A percentile compares a stretch with the other conserved stretches of the same genome.
Conservation (phyloP, 1,140 invertebrate species). For the Drosophila funebris region DNA sequence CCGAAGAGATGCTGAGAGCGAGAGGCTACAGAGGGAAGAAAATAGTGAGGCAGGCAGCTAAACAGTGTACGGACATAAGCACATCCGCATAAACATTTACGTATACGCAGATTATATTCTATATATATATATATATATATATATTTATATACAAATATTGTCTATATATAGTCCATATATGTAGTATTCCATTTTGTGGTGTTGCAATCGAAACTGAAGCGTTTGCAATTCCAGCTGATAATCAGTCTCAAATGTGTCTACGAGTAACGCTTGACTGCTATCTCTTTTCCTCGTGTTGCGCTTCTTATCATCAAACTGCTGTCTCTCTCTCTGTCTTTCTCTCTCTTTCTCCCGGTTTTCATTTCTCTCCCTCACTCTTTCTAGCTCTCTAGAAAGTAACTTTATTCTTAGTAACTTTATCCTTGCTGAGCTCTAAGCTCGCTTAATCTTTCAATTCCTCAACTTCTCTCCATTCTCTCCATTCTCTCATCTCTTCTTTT, state of each 20-base stretch:
- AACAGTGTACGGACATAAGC: not conserved
- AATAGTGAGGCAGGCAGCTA: not conserved
- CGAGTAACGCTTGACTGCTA: not conserved
- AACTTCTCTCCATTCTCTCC: no score
- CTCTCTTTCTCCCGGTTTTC: not conserved
- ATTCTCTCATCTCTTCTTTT: no score
- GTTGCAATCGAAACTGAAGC: conserved; percentile 1
- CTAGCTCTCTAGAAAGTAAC: not conserved
- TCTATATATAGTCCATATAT: not conserved
- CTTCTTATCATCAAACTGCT: no score
- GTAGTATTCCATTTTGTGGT: not conserved
- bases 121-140: not conserved
- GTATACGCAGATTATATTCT: not conserved
- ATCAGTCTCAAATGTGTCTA: not conserved
- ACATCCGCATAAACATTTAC: conserved; percentile 15
- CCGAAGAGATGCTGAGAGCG: no score
- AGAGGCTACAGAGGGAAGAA: no score
- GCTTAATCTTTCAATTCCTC: no score
- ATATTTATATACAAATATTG: not conserved
- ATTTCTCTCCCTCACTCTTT: not conserved
- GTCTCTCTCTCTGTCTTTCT: not conserved
- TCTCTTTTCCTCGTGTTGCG: not conserved
- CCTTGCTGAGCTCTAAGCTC: no score
- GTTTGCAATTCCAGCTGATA: conserved; percentile 1
- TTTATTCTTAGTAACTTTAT: no score